Evolutionary conservation across 2,113 vertebrate genomes (phyloP), one percentile per base, ranked within the genome.

Genomic region (Myrmecophaga tridactyla): DNA sequence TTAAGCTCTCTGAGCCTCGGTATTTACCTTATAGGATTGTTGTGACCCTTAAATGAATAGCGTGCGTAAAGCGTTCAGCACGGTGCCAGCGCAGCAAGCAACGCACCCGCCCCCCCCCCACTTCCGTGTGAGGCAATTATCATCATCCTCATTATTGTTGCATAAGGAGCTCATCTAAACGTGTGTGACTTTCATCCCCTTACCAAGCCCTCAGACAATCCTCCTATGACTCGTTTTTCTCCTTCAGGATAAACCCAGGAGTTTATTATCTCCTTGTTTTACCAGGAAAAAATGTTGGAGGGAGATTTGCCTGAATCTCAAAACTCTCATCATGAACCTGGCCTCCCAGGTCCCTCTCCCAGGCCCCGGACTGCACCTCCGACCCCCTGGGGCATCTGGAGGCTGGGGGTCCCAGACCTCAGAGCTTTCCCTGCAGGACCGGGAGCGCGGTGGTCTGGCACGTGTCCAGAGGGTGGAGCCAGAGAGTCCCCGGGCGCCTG

Each of bases 391-490:
- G 63, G 39, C 29, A 11, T 76, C 53, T 4, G 11, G 39, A 77
- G 31, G 48, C 23, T 7, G 15, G 27, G 23, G 31, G 25, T 56
- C 46, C 60, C n/a, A 0, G 7, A 12, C 13, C 46, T 41, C 29
- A 51, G 75, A 34, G 46, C 31, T 31, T 14, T 34, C 31, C 70
- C 70, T 27, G 2, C 46, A n/a, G 0, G 13, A 39, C 39, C 7
- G 29, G 84, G 31, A 88, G 5, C 36, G 25, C 82, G 90, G 85
- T 5, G 75, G 43, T 94, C 88, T 86, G 92, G 88, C 65, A 0
- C 0, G 6, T 17, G 58, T 95, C 95, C 97, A 96, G 95, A 0
- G 51, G 94, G 96, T 82, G 96, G 96, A 97, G 96, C 97, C 82
- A 60, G 43, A 90, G 96, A 96, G 94, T 72, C n/a, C 43, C 14